A percentile compares a stretch with the other conserved stretches of the same genome.
phyloP scores from a whole-genome alignment of 1,140 invertebrate species.

The Piezodorus guildinii region DNA sequence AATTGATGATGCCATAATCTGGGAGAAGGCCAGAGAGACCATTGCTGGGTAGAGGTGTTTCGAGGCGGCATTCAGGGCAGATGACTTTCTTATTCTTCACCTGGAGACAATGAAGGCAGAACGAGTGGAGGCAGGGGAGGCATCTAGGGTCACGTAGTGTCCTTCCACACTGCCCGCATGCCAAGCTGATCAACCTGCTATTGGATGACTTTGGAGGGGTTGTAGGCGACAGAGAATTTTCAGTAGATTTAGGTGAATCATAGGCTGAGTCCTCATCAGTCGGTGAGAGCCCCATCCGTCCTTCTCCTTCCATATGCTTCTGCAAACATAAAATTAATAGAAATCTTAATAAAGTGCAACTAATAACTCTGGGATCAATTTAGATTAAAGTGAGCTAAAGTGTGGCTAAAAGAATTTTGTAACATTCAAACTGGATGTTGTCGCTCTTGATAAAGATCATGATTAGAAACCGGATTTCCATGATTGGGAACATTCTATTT shows the following conservation, averaged over 20 bases:
- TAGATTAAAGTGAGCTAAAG: no score
- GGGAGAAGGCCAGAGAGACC: constrained; percentile 49
- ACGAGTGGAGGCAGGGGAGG: constrained; percentile 68
- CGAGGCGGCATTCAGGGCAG: constrained; percentile 67
- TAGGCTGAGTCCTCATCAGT: constrained; percentile 12
- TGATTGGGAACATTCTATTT: no score
- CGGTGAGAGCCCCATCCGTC: not conserved
- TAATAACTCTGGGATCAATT: no score
- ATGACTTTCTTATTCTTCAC: constrained; percentile 53
- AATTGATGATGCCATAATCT: constrained; percentile 50
- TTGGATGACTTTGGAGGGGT: not conserved
- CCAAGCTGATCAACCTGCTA: not conserved
- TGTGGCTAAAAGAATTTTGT: no score
- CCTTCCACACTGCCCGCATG: not conserved
- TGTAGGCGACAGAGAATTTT: constrained; percentile 11
- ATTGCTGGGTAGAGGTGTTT: constrained; percentile 46
- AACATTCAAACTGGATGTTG: no score
- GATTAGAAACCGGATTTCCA: no score
- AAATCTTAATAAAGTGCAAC: not conserved
- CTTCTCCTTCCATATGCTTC: constrained; percentile 8
- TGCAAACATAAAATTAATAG: not conserved
- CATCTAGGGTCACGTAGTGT: not conserved
- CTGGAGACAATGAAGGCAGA: constrained; percentile 68
- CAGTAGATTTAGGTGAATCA: constrained; percentile 17
- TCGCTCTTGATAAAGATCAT: no score